phyloP scores from a whole-genome alignment of 1,140 invertebrate genomes.

The Plodia interpunctella region DNA sequence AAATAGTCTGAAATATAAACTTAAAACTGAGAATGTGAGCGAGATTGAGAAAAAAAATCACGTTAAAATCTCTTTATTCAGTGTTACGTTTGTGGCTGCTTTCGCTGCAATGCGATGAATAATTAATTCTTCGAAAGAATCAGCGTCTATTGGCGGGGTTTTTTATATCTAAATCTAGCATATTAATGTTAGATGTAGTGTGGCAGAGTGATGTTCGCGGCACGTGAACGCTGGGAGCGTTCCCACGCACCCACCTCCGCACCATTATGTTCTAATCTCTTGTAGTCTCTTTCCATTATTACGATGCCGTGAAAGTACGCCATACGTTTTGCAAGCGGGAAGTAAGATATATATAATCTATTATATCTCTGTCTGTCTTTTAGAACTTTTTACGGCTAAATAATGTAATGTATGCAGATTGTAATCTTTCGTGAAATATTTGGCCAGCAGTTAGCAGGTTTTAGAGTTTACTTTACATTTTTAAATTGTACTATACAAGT shows the following conservation, averaged over 20 bases:
- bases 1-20: too few species aligned
- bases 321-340: constrained; percentile 56
- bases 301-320: constrained; percentile 66
- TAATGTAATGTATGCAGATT: too few species aligned
- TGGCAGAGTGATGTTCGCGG: constrained; percentile 50
- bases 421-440: too few species aligned
- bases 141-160: constrained; percentile 12
- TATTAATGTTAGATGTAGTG: constrained; percentile 66
- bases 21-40: too few species aligned
- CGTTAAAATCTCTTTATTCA: constrained; percentile 9
- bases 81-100: neutral
- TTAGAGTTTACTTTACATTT: too few species aligned
- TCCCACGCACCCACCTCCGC: constrained; percentile 72
- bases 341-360: constrained; percentile 21
- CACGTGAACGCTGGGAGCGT: constrained; percentile 72
- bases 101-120: constrained; percentile 15
- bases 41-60: too few species aligned
- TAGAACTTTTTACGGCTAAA: neutral
- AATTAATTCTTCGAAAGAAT: constrained; percentile 29
- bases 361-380: neutral
- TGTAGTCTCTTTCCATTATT: constrained; percentile 69
- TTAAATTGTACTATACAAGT: too few species aligned
- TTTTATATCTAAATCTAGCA: constrained; percentile 60
- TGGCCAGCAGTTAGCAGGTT: too few species aligned
- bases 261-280: constrained; percentile 73